phyloP scores from a whole-genome alignment of 2,113 vertebrate species.

The Anguilla japonica region DNA sequence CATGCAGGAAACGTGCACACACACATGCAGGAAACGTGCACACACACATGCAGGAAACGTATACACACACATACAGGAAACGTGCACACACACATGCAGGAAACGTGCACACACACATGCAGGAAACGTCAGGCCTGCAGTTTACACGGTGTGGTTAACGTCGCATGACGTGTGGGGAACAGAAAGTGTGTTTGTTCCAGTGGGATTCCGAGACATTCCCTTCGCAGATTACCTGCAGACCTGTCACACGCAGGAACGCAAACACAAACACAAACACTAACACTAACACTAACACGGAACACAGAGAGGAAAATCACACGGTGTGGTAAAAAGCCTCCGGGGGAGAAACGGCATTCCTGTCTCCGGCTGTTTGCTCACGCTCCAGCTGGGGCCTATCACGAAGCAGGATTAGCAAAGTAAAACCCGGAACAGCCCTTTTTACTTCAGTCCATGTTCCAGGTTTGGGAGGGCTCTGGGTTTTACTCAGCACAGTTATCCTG shows the following conservation, averaged over 20 bases:
- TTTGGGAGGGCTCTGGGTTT: too few relatives aligned
- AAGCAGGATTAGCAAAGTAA: too few relatives aligned
- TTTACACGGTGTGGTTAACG: not conserved
- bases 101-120: not conserved
- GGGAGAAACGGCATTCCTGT: not conserved
- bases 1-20: too few relatives aligned
- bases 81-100: not conserved
- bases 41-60: too few relatives aligned
- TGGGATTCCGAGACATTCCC: not conserved
- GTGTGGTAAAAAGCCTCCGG: not conserved
- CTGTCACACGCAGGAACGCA: too few relatives aligned
- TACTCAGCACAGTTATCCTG: too few relatives aligned
- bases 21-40: too few relatives aligned
- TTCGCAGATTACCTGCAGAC: not conserved
- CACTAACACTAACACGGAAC: conserved; percentile 9
- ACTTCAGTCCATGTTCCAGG: too few relatives aligned
- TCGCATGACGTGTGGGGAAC: conserved; percentile 3
- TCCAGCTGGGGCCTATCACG: not conserved
- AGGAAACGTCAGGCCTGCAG: not conserved
- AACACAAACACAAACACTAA: not conserved
- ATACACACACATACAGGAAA: too few relatives aligned
- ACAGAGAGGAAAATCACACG: not conserved
- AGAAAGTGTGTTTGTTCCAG: conserved; percentile 21
- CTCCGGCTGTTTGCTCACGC: not conserved
- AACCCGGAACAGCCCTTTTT: too few relatives aligned